These are phyloP conservation scores for Dasysyrphus albostriatus DNA, from an alignment of 2,888 invertebrate species.

Conservation along the genomic window DNA sequence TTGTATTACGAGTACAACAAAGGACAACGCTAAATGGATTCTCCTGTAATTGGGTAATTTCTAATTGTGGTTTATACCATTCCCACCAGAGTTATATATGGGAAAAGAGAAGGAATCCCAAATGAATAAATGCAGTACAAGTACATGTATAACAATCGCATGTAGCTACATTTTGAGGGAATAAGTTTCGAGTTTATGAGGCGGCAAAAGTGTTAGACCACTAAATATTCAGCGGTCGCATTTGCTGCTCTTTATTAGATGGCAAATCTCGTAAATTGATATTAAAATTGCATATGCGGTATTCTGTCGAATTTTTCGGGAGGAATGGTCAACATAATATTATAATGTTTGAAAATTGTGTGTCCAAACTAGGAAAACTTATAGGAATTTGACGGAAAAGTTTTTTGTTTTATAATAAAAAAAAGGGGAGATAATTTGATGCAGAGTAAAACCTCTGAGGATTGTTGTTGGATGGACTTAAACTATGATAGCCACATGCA, in stretches of 20 bases:
- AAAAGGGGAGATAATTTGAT: slow-evolving; percentile 14
- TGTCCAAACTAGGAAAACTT: not conserved
- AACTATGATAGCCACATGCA: not conserved
- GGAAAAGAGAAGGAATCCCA: not conserved
- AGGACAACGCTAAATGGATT: slow-evolving; percentile 62
- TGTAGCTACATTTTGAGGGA: slow-evolving; percentile 41
- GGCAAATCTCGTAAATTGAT: slow-evolving; percentile 69
- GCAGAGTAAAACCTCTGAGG: not conserved
- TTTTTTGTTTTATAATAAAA: not conserved
- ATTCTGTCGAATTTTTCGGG: not conserved
- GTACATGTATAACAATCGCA: not conserved
- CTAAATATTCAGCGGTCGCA: slow-evolving; percentile 73
- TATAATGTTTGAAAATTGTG: slow-evolving; percentile 35
- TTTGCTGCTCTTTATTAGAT: slow-evolving; percentile 71
- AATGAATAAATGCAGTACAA: not conserved
- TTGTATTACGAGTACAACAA: not conserved
- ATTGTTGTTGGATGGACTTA: not conserved
- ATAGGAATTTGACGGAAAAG: not conserved
- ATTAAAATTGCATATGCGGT: slow-evolving; percentile 72
- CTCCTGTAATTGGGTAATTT: slow-evolving; percentile 70
- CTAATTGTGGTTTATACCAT: slow-evolving; percentile 59
- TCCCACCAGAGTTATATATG: slow-evolving; percentile 17
- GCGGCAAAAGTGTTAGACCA: slow-evolving; percentile 64
- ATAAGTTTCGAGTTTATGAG: slow-evolving; percentile 64
- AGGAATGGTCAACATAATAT: not conserved